Conservation (phyloP, 1,140 invertebrate species). For the Akabosia matsudoensis region DNA sequence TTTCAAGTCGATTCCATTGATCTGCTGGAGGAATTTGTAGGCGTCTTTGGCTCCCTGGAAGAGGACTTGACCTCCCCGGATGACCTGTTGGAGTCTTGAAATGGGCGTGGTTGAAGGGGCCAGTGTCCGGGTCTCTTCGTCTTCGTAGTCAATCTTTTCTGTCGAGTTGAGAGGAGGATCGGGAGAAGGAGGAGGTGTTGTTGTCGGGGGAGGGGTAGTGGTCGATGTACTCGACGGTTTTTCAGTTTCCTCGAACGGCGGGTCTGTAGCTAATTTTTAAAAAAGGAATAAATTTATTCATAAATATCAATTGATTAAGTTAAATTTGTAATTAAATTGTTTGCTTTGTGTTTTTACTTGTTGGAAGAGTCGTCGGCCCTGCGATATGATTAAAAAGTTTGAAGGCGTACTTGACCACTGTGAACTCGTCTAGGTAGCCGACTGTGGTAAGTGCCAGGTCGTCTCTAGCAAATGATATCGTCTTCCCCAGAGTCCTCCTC, state of each 20-base stretch:
- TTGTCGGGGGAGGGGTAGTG: too few species aligned
- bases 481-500: neutral
- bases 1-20: conserved; percentile 19
- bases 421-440: neutral
- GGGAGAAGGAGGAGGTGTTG: too few species aligned
- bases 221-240: too few species aligned
- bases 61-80: conserved; percentile 20
- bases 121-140: neutral
- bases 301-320: too few species aligned
- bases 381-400: neutral
- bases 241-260: too few species aligned
- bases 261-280: too few species aligned
- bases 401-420: neutral
- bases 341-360: neutral
- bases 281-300: too few species aligned
- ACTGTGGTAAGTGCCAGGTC: neutral
- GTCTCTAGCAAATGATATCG: neutral
- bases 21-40: conserved; percentile 25
- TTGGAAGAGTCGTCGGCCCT: neutral
- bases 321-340: too few species aligned
- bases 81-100: conserved; percentile 25
- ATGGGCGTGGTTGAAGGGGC: neutral
- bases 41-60: conserved; percentile 40
- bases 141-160: conserved; percentile 9
- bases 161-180: too few species aligned